Percentiles rank a stretch among this genome's conserved stretches.
Evolutionary conservation across 2,888 invertebrate genomes (phyloP).

Genomic region (Stramonita haemastoma): DNA sequence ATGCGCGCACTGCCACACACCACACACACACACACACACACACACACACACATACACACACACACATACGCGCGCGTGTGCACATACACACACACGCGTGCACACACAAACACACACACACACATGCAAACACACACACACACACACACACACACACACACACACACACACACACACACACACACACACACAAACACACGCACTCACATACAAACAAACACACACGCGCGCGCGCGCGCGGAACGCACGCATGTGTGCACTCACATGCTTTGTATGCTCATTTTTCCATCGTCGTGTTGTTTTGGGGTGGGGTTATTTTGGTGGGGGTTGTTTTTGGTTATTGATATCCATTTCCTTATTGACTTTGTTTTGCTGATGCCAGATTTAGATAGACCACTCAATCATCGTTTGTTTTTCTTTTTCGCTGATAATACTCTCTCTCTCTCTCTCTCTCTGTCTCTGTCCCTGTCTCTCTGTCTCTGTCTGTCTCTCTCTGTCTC

Average conservation of each 20-base stretch:
- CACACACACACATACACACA: neutral
- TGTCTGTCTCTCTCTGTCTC: neutral
- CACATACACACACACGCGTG: neutral
- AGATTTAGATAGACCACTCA: too few relatives aligned
- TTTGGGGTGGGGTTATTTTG: too few relatives aligned
- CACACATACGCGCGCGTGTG: neutral
- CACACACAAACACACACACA: neutral
- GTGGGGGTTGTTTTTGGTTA: too few relatives aligned
- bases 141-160: neutral
- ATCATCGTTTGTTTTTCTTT: too few relatives aligned
- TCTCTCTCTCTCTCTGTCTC: too few relatives aligned
- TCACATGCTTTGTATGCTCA: too few relatives aligned
- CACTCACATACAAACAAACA: too few relatives aligned
- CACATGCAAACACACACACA: neutral
- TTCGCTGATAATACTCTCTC: too few relatives aligned
- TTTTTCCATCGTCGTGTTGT: too few relatives aligned
- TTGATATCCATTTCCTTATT: too few relatives aligned
- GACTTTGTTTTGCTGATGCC: too few relatives aligned
- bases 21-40: neutral
- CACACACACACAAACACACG: neutral
- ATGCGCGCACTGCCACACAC: neutral
- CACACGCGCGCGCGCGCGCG: neutral
- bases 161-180: neutral
- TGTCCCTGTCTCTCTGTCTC: too few relatives aligned
- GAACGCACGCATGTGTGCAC: neutral